Percentiles rank a stretch among this genome's conserved stretches.
phyloP scores from a whole-genome alignment of 2,113 vertebrate species.

The human region GRCh38 chr20:17398501-17399000 shows the following conservation, averaged over 20 bases:
- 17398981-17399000: not conserved
- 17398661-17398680: not conserved
- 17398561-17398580: not conserved
- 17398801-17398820: constrained; percentile 12
- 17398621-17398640: not conserved
- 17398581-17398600: not conserved
- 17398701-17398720: too few species aligned
- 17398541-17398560: not conserved
- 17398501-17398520: not conserved
- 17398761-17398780: not conserved
- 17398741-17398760: not conserved
- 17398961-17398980: not conserved
- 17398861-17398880: not conserved
- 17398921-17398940: not conserved
- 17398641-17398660: not conserved
- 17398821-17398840: not conserved
- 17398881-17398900: not conserved
- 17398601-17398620: not conserved
- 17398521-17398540: too few species aligned
- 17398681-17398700: too few species aligned
- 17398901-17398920: not conserved
- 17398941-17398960: not conserved
- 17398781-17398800: too few species aligned
- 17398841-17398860: not conserved
- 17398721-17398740: not conserved